Evolutionary conservation across 2,113 vertebrate genomes (phyloP).

Genomic region (Platysternon megacephalum): DNA sequence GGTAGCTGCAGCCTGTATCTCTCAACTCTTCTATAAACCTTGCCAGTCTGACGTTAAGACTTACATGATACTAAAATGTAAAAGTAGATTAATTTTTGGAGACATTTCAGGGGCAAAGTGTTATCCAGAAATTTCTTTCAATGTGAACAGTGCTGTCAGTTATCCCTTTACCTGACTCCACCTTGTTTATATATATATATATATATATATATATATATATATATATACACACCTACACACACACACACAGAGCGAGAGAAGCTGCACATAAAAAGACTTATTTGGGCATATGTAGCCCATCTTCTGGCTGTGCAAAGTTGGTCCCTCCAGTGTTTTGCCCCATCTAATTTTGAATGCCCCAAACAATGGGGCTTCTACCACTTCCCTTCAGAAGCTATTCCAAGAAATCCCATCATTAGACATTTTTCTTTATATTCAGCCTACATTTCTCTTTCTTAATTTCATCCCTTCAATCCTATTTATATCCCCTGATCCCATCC

Average conservation of each 20-base stretch:
- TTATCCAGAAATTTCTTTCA: slow-evolving; percentile 13
- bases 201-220: too few species aligned
- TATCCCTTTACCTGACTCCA: neutral
- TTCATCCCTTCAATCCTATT: neutral
- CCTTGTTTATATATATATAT: neutral
- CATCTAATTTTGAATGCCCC: neutral
- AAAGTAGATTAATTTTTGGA: slow-evolving; percentile 54
- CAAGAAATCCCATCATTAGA: neutral
- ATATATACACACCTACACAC: too few species aligned
- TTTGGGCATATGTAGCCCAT: neutral
- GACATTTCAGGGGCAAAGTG: slow-evolving; percentile 31
- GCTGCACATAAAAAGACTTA: neutral
- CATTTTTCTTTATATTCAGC: neutral
- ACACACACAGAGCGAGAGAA: neutral
- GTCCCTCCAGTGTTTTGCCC: neutral
- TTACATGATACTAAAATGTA: neutral
- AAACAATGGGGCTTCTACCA: neutral
- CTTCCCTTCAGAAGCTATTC: neutral
- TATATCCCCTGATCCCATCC: neutral
- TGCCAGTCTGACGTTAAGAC: neutral
- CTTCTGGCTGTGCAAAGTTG: neutral
- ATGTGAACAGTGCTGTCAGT: slow-evolving; percentile 13
- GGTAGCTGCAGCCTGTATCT: neutral
- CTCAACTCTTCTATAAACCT: slow-evolving; percentile 1
- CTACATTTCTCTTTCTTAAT: neutral